Evolutionary conservation across 2,888 invertebrate genomes (phyloP), one percentile per base, ranked within the genome.

Genomic region (Drosophila parthenogenetica): DNA sequence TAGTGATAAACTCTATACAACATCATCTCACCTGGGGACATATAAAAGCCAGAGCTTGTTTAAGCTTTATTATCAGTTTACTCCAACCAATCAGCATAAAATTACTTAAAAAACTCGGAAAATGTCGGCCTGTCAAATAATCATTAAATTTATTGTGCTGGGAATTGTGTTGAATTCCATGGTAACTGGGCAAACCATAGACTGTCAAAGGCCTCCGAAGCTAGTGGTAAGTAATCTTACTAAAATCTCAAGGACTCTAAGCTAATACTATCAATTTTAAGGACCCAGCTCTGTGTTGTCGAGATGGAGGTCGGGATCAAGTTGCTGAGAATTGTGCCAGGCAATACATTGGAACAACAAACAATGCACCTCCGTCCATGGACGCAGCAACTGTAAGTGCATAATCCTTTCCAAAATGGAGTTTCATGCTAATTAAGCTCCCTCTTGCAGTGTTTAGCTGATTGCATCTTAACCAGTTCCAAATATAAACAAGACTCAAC

Each of bases 221-320:
- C 77, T 92, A 63, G 90, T 92, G 69, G 92, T 91, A 85, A 87
- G 90, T 82, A 57, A 53, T 13, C 13, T 29, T 8, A 8, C 29
- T 8, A 29, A 8, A n/a, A 14, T 37, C 17, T 16, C 10, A 8
- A 3, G 25, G 7, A 13, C 2, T 7, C 10, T 5, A 22, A 8
- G 10, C 14, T 17, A 22, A 7, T 0, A 7, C 8, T 45, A 5
- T 22, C 13, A 1, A n/a, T 16, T 35, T 14, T 8, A 5, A 92
- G 91, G 91, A 92, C 65, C 92, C 92, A 1, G 75, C 91, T 3
- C 63, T 61, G 7, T 92, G 92, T 49, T 92, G 92, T 53, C 75
- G 81, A 13, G 91, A 92, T 68, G 91, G 91, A 1, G 91, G 91
- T 1, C 89, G 90, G 1, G 91, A 91, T 70, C 79, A 73, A 39